Percentiles rank a stretch among this genome's conserved stretches.
phyloP scores from a whole-genome alignment of 1,140 invertebrate genomes.

The Scaptomyza montana region DNA sequence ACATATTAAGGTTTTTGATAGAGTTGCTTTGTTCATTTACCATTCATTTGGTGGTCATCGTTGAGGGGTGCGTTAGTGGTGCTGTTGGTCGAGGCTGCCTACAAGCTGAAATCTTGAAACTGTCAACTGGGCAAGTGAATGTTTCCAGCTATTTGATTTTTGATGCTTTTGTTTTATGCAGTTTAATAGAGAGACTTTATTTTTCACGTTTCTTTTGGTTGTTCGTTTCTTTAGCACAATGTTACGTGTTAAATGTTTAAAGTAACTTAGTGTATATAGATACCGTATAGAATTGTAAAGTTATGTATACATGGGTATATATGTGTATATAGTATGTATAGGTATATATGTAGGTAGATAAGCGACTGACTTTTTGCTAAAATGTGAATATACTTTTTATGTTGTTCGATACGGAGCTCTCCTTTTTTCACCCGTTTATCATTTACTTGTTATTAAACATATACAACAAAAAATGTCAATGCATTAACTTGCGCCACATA shows the following conservation, averaged over 20 bases:
- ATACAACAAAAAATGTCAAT: slow-evolving; percentile 39
- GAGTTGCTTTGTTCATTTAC: slow-evolving; percentile 73
- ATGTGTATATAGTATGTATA: slow-evolving; percentile 35
- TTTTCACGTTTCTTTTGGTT: slow-evolving; percentile 61
- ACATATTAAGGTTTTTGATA: slow-evolving; percentile 31
- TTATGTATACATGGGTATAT: slow-evolving; percentile 55
- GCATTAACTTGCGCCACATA: slow-evolving; percentile 63
- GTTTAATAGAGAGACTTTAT: slow-evolving; percentile 83
- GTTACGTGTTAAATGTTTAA: slow-evolving; percentile 49
- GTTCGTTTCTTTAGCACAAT: slow-evolving; percentile 56
- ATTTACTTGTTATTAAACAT: slow-evolving; percentile 24
- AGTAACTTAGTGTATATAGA: slow-evolving; percentile 66
- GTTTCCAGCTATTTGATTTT: slow-evolving; percentile 16
- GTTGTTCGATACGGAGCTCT: slow-evolving; percentile 1
- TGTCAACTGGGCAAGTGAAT: background rate
- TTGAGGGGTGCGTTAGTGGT: slow-evolving; percentile 16
- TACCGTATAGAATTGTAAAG: slow-evolving; percentile 56
- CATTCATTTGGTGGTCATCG: slow-evolving; percentile 63
- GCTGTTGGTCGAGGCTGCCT: background rate
- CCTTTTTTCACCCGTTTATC: slow-evolving; percentile 32
- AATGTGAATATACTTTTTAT: slow-evolving; percentile 20
- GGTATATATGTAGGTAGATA: slow-evolving; percentile 45
- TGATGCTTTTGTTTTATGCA: slow-evolving; percentile 61
- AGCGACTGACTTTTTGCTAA: slow-evolving; percentile 38
- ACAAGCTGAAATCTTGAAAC: slow-evolving; percentile 11